Base-by-base conservation (phyloP, 2,888 invertebrate genomes). In the Yponomeuta plumbellus region DNA sequence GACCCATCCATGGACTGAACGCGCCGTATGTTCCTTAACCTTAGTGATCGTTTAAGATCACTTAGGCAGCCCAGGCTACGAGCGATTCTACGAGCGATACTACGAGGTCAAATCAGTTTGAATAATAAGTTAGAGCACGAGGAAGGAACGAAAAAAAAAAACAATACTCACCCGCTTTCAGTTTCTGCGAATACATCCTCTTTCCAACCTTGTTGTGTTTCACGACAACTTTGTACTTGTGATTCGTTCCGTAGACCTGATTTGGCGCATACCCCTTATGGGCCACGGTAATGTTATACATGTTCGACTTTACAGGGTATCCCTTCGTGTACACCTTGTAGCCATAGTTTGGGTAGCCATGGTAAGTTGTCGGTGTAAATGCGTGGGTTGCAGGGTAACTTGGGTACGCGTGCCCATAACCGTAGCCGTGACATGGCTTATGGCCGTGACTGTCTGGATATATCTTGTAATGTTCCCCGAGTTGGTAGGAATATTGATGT, bases 221-320 rank as follows among this genome's bases (percentile, higher is more conserved):
- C 6, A 87, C 80, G 1, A 90, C 84, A 0, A 90, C 75, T 68
- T 88, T 86, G 56, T 83, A 80, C 59, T 79, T 83, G 67, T 82
- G 80, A 59, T 67, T 85, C 0, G 80, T 73, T 40, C 80, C 81
- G 64, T 83, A 81, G 1, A 83, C 77, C 67, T 87, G 86, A 1
- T 74, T 79, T 5, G 84, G 80, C 0, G 86, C 86, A 63, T 89
- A 85, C 0, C 71, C 72, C 23, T 77, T 77, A 26, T 76, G 75
- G 0, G 74, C 77, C 22, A 61, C 21, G 10, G 44, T 61, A n/a
- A 26, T 23, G 21, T 65, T 65, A 22, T 61, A 66, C 20, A 61
- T 52, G 11, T 61, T 66, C 22, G 11, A 23, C 8, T 23, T 23
- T 0, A 64, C 11, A 52, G 26, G 66, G n/a, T 67, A 64, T 1